Conservation (phyloP, 2,113 vertebrate species). For the Pituophis catenifer region DNA sequence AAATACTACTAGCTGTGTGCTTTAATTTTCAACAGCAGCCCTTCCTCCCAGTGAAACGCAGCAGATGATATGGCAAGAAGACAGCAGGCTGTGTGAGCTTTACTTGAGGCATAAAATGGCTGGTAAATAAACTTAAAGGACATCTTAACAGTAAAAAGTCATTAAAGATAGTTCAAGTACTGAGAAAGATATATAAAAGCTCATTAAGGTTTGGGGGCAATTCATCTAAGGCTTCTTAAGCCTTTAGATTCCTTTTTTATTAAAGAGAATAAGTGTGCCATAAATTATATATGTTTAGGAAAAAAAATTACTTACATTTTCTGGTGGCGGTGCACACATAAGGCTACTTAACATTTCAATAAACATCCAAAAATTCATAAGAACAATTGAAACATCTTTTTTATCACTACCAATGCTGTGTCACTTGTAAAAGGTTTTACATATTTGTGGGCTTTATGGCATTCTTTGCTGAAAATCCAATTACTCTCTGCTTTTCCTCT, state of each 20-base stretch:
- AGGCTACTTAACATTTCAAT: conserved; percentile 27
- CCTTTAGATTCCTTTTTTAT: conserved; percentile 51
- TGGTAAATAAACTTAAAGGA: conserved; percentile 49
- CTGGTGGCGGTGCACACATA: conserved; percentile 32
- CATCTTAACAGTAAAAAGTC: conserved; percentile 26
- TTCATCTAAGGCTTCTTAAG: conserved; percentile 51
- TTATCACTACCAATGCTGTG: conserved; percentile 14
- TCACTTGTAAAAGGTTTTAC: conserved; percentile 23
- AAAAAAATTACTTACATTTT: conserved; percentile 49
- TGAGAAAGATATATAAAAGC: conserved; percentile 31
- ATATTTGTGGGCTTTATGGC: conserved; percentile 26
- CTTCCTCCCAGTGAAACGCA: neutral
- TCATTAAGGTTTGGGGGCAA: conserved; percentile 40
- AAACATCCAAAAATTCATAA: conserved; percentile 24
- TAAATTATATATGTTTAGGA: conserved; percentile 29
- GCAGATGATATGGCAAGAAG: conserved; percentile 1
- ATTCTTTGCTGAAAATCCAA: conserved; percentile 33
- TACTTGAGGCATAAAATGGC: conserved; percentile 10
- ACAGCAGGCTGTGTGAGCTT: neutral
- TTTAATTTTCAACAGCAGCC: neutral
- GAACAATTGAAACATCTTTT: conserved; percentile 26
- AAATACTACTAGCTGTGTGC: neutral
- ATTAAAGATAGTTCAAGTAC: conserved; percentile 46
- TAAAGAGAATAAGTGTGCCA: conserved; percentile 32
- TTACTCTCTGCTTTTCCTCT: conserved; percentile 23